Base-by-base conservation (phyloP, 2,113 vertebrate species). In the Procapra przewalskii region DNA sequence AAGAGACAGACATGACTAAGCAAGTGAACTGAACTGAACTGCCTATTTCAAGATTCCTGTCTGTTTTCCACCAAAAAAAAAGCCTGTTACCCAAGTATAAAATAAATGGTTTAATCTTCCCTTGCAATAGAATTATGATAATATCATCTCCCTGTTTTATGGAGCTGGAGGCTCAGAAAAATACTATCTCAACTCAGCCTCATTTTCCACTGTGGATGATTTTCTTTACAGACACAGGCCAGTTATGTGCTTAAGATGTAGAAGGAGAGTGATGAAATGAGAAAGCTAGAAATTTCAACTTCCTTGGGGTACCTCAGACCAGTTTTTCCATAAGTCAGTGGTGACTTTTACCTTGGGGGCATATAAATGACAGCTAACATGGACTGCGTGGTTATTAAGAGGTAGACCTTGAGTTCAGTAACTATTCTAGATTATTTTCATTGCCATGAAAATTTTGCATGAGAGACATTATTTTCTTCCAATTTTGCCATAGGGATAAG, bases 391-490 rank as follows among this genome's bases (percentile, higher is more conserved):
- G 54, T 96, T 96, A 75, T 48, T 52, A 93, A 84, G 57, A 90
- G 9, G n/a, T n/a, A 85, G 23, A 80, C 15, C 59, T 62, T 90
- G 77, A 92, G 33, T 64, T 90, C 29, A 88, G 16, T 90, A 94
- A 95, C 57, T 95, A 75, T 64, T 67, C 31, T 90, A 91, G 45
- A 75, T 96, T 83, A 92, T 92, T 52, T 71, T 96, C 94, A 91
- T 81, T 97, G 60, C 80, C 67, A 81, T 93, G 54, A 94, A 96
- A 90, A 75, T 92, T 50, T 16, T 29, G 16, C 59, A 19, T 81
- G 6, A 57, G 62, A 29, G 9, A 84, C 43, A 40, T 2, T 85
- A 36, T 40, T 95, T 92, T 60, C 15, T 14, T 15, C 14, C 25
- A 85, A 7, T 52, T 71, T 90, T 83, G 16, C 33, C 50, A 60